These are phyloP conservation scores for Passer domesticus DNA, from an alignment of 2,113 vertebrate genomes.

Conservation along the genomic window DNA sequence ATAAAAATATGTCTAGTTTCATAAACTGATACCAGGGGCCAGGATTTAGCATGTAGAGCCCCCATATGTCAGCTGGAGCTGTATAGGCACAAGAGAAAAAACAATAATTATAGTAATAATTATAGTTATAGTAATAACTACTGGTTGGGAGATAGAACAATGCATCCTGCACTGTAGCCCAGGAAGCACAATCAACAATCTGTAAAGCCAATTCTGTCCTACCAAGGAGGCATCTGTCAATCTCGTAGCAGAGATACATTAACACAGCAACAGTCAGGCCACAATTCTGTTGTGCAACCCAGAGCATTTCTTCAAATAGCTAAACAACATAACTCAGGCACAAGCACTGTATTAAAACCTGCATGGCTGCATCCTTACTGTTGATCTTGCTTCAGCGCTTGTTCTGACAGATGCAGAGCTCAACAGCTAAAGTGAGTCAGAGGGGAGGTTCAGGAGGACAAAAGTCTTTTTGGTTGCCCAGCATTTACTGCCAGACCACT, in stretches of 20 bases:
- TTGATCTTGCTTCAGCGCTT: rapidly evolving
- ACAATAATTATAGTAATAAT: not conserved
- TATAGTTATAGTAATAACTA: not conserved
- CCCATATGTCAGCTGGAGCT: not conserved
- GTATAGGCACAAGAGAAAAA: not conserved
- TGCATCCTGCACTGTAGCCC: not conserved
- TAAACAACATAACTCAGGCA: not conserved
- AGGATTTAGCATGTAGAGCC: not conserved
- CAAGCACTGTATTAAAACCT: not conserved
- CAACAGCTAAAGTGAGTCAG: not conserved
- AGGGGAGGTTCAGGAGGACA: not conserved
- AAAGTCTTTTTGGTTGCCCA: not conserved
- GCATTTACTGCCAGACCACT: not conserved
- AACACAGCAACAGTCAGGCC: not conserved
- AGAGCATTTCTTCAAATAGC: not conserved
- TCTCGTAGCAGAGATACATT: not conserved
- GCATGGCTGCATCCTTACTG: not conserved
- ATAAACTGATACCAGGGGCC: not conserved
- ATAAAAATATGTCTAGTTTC: not conserved
- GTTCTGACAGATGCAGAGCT: not conserved
- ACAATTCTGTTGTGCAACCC: not conserved
- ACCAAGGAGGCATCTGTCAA: not conserved
- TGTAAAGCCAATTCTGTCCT: not conserved
- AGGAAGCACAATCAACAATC: not conserved
- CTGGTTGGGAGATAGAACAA: not conserved